Conservation (phyloP, 2,113 vertebrate species). For the Solea senegalensis region DNA sequence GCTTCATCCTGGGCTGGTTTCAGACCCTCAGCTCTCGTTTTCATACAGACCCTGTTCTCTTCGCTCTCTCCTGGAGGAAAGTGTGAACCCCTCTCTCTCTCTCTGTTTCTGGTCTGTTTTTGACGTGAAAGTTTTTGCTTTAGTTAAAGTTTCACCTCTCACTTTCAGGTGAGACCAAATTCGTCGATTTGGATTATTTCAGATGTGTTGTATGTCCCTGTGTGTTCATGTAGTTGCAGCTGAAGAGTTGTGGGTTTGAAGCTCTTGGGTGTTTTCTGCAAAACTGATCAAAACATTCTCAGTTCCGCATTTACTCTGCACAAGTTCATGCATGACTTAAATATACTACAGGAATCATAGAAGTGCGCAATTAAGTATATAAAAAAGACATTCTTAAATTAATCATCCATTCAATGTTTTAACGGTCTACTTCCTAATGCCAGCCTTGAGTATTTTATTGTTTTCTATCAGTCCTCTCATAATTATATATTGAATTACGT, state of each 20-base stretch:
- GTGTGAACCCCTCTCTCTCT: slow-evolving; percentile 28
- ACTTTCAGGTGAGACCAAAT: slow-evolving; percentile 37
- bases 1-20: slow-evolving; percentile 19
- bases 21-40: slow-evolving; percentile 49
- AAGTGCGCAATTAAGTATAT: no score
- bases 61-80: slow-evolving; percentile 38
- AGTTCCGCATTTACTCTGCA: neutral
- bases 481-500: no score
- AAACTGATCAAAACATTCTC: slow-evolving; percentile 15
- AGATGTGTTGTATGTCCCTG: neutral
- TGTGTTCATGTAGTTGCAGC: slow-evolving; percentile 1
- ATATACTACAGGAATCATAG: no score
- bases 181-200: slow-evolving; percentile 2
- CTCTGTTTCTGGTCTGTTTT: slow-evolving; percentile 64
- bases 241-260: slow-evolving; percentile 22
- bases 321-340: no score
- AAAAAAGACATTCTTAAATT: no score
- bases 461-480: no score
- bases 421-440: no score
- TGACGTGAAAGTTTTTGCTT: slow-evolving; percentile 57
- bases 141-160: slow-evolving; percentile 60
- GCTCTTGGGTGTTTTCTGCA: slow-evolving; percentile 15
- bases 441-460: no score
- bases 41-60: slow-evolving; percentile 31
- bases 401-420: no score